Evolutionary conservation across 2,888 invertebrate genomes (phyloP), one percentile per base, ranked within the genome.

Genomic region (Galerucella calmariensis): DNA sequence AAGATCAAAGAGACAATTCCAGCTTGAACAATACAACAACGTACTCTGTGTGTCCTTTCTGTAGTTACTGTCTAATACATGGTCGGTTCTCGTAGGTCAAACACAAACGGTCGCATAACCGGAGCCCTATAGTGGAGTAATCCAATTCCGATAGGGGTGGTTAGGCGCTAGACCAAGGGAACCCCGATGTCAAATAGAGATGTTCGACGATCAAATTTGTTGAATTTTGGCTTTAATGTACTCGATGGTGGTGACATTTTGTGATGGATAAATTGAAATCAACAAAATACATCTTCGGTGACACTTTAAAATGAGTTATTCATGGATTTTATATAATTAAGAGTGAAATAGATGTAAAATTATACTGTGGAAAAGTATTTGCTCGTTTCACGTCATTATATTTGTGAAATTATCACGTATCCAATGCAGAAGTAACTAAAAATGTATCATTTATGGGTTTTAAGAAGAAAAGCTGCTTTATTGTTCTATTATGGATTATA

Each of bases 91-190:
- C 24, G 59, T 59, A 24, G 59, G 59, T 59, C 24, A 59, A 59
- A 27, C 59, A 59, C 20, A 48, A 48, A 58, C 58, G 24, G 20
- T 58, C 58, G 58, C 20, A 58, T 58, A 59, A 59, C 59, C 59
- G 6, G 12, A 59, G 27, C 35, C 59, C 59, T 27, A 59, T 59
- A 24, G 59, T 59, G 59, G 14, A 11, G 12, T 59, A 59, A 59
- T 59, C 59, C 11, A 59, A 27, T 59, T 24, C 12, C 59, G 59
- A 27, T 59, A 59, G 2, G 59, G 59, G 59, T 59, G 59, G 27
- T 59, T 27, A 27, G 27, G 27, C 59, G 10, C 24, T 20, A 27
- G 59, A 59, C 27, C 59, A 27, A 59, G 59, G 27, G 59, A 59
- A 35, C 35, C 35, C 59, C 27, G 27, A 59, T 27, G 14, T 12